Percentiles rank a stretch among this genome's conserved stretches.
phyloP scores from a whole-genome alignment of 2,888 invertebrate genomes.

The Xanthorhoe spadicearia region DNA sequence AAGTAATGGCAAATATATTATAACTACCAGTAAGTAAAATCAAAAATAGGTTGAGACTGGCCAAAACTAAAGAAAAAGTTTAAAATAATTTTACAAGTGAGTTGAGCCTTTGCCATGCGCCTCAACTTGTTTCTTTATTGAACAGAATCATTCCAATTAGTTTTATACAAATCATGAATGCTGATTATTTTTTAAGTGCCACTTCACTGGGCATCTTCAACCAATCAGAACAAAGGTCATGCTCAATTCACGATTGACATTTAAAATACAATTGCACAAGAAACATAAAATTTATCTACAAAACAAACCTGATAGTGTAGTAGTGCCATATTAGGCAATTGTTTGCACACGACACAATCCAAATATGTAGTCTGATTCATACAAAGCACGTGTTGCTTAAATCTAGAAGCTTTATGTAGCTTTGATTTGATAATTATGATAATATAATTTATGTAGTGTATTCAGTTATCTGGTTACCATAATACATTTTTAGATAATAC shows the following conservation, averaged over 20 bases:
- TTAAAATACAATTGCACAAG: conserved; percentile 51
- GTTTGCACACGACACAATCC: conserved; percentile 29
- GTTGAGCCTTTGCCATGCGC: too few species aligned
- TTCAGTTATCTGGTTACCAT: too few species aligned
- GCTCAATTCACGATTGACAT: conserved; percentile 55
- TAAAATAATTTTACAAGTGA: too few species aligned
- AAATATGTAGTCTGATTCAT: conserved; percentile 10
- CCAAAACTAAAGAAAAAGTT: too few species aligned
- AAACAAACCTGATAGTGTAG: conserved; percentile 11
- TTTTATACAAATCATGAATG: conserved; percentile 9
- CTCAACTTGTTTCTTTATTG: too few species aligned
- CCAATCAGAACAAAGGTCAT: conserved; percentile 52
- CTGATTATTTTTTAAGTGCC: conserved; percentile 43
- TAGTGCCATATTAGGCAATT: conserved; percentile 15
- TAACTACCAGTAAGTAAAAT: too few species aligned
- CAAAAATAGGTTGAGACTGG: too few species aligned
- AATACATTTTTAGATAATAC: too few species aligned
- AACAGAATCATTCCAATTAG: neutral
- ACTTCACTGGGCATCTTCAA: conserved; percentile 43
- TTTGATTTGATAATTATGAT: neutral
- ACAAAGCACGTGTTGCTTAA: neutral
- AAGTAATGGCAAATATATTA: too few species aligned
- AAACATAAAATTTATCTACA: conserved; percentile 35
- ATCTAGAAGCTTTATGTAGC: neutral
- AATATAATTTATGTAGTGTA: too few species aligned